Percentiles rank a stretch among this genome's conserved stretches.
Evolutionary conservation across 2,888 invertebrate species (phyloP).

Genomic region (Eurytoma californica): DNA sequence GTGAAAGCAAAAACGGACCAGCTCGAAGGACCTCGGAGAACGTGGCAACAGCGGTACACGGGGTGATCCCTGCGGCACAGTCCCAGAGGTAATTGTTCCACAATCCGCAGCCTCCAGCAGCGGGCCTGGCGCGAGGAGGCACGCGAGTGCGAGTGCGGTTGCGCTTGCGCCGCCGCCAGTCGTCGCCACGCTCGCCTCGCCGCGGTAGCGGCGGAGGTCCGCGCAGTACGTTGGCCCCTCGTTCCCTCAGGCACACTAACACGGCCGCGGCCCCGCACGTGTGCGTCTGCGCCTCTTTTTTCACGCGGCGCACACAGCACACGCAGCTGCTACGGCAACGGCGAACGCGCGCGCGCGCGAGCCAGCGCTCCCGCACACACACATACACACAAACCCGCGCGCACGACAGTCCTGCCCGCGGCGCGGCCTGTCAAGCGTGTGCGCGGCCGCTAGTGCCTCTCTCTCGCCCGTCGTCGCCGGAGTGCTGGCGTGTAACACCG

Average conservation of each 20-base stretch:
- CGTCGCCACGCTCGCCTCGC: conserved; percentile 63
- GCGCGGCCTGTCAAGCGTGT: not conserved
- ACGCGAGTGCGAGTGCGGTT: conserved; percentile 25
- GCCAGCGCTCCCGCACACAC: not conserved
- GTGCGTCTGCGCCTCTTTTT: conserved; percentile 20
- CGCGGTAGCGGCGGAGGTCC: conserved; percentile 55
- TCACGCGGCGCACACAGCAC: not conserved
- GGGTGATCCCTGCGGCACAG: not conserved
- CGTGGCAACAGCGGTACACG: not conserved
- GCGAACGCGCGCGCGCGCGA: not conserved
- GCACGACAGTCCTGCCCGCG: not conserved
- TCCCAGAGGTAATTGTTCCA: not conserved
- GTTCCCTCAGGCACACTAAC: not conserved
- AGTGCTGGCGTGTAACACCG: not conserved
- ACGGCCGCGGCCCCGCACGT: not conserved
- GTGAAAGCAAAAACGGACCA: not conserved
- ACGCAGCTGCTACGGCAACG: not conserved
- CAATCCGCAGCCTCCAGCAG: not conserved
- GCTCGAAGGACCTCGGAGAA: not conserved
- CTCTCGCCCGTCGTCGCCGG: not conserved
- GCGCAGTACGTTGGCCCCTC: not conserved
- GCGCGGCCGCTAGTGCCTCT: not conserved
- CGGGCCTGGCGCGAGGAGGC: not conserved
- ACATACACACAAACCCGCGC: not conserved
- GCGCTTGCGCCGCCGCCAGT: conserved; percentile 54